A percentile compares a stretch with the other conserved stretches of the same genome.
phyloP scores from a whole-genome alignment of 2,797 vertebrate species.

The Coccyzus lansbergi region DNA sequence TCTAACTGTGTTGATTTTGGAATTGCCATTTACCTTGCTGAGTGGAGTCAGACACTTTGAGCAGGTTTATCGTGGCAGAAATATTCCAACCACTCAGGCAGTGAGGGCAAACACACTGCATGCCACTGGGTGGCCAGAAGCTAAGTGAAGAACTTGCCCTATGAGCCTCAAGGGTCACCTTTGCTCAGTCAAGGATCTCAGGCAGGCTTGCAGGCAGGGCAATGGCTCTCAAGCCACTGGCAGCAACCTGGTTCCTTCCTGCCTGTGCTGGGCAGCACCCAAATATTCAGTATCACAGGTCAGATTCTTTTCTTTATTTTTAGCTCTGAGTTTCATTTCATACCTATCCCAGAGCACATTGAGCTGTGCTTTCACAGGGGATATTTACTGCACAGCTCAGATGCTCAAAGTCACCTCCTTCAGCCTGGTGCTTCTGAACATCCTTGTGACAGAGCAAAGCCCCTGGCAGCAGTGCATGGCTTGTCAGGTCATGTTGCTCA shows the following conservation, averaged over 20 bases:
- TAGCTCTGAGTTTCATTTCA: not conserved
- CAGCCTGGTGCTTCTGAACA: fast-evolving
- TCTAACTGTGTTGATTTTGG: not conserved
- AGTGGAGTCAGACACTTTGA: not conserved
- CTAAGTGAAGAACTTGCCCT: not conserved
- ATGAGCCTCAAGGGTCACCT: not conserved
- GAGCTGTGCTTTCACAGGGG: not conserved
- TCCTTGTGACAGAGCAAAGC: fast-evolving
- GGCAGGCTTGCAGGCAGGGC: not conserved
- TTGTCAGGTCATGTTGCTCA: not conserved
- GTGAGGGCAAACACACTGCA: not conserved
- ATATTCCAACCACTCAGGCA: not conserved
- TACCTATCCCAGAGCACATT: fast-evolving
- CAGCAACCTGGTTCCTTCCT: not conserved
- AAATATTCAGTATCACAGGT: fast-evolving
- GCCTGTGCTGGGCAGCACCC: not conserved
- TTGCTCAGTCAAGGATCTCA: not conserved
- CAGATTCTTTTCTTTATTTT: not conserved
- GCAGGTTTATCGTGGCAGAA: not conserved
- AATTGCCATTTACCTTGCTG: not conserved
- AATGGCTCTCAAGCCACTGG: not conserved
- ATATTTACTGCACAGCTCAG: not conserved
- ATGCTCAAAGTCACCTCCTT: not conserved
- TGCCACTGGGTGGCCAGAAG: not conserved
- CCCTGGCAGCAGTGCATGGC: not conserved